Base-by-base conservation (phyloP, 2,113 vertebrate species). In the Xiphophorus maculatus region DNA sequence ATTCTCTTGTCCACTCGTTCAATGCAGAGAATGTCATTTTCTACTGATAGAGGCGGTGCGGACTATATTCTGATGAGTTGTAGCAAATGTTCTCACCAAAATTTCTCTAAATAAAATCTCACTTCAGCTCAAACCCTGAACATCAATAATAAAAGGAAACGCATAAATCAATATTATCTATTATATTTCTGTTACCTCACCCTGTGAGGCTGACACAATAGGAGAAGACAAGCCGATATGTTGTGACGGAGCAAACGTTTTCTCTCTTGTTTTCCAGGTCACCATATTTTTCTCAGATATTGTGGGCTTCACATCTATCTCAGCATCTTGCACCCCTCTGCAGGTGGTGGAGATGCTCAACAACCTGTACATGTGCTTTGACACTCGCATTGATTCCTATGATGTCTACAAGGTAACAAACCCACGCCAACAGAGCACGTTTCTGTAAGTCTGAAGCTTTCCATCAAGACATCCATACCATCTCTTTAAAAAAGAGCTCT, bases 251-350 rank as follows among this genome's bases (percentile, higher is more conserved):
- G 64, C 63, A 42, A 64, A 9, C 48, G n/a, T 37, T 58, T 40
- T 73, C 28, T 73, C 22, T 77, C 5, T 77, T 13, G 72, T 12
- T 73, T 87, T 44, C 27, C 91, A 97, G 95, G 96, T 97, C 62
- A 97, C 96, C 0, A 96, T 97, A 74, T 97, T 97, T 12, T 98
- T 97, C 94, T 97, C 96, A 0, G 96, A 97, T 84, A 95, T 97
- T 0, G 96, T 97, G 78, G 96, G 96, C 25, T 97, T 97, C 92
- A 98, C 96, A 0, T 87, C 91, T 3, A 96, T 97, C 40, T 95
- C 96, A 10, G 97, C 97, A 0, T 97, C 96, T 72, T 97, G 96
- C 6, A 92, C 92, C n/a, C 95, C 96, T 48, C 48, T 97, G 64
- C 95, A 97, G 85, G 96, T 97, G 27, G 96, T 97, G 7, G 95